Evolutionary conservation across 2,113 vertebrate species (phyloP), one percentile per base, ranked within the genome.

Genomic region (Piaya cayana): DNA sequence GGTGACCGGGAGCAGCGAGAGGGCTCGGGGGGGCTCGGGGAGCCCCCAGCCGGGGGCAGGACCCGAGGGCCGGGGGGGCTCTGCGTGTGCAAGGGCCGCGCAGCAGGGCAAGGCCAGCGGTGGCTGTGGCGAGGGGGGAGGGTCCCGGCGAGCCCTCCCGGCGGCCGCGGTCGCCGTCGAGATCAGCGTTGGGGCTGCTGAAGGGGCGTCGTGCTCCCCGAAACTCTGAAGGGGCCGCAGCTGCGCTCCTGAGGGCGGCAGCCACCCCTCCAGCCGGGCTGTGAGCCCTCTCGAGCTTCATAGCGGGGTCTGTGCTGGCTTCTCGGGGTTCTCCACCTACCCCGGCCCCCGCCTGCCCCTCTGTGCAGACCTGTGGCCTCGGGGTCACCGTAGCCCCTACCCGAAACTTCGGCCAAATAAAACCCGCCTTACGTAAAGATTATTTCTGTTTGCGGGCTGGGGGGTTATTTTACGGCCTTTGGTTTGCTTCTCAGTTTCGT

Each of bases 251-350:
- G n/a, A n/a, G 43, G 13, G 43, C 43, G 11, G 43, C 43, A 43
- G 11, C 43, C 43, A 45, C 43, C 43, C 43, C 43, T 16, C 7
- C 43, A 17, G 43, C 39, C 39, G 39, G 39, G 39, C 39, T 12
- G 53, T 5, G 36, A 36, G 15, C 5, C 34, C 15, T 5, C 8
- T 6, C 15, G 8, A 1, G 8, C 21, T 27, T 11, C 23, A 22
- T 21, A 11, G 9, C 21, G 21, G 47, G 21, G 21, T 47, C 19
- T 20, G 47, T 21, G 47, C 18, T 47, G 17, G 18, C 47, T 49
- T 49, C 47, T 36, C 13, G 4, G 8, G 11, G 5, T 4, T 60
- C 11, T 42, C 55, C 1, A 5, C 5, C 0, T 5, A 5, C 15
- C 37, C n/a, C 27, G 0, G 1, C 21, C 58, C 10, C 25, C 3